Percentiles rank a stretch among this genome's conserved stretches.
Evolutionary conservation across 1,140 invertebrate species (phyloP).

Genomic region (Cydia splendana): DNA sequence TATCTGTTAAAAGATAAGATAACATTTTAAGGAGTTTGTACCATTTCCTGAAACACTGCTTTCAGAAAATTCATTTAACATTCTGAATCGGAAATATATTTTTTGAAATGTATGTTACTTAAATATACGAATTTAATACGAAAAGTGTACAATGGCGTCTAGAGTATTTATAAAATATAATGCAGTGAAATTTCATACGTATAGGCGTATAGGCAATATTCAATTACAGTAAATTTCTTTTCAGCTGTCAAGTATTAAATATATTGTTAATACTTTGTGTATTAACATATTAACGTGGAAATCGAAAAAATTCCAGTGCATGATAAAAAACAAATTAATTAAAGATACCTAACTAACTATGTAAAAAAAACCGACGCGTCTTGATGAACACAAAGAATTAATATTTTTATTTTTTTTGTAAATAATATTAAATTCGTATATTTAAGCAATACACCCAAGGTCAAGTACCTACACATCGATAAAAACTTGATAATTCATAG

Average conservation of each 20-base stretch:
- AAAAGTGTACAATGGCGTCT: not conserved
- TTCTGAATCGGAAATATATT: not conserved
- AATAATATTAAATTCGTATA: conserved; percentile 4
- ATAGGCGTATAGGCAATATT: too few species aligned
- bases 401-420: not conserved
- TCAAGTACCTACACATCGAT: conserved; percentile 24
- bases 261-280: too few species aligned
- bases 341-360: too few species aligned
- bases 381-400: too few species aligned
- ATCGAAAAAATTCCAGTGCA: too few species aligned
- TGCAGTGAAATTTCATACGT: too few species aligned
- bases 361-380: too few species aligned
- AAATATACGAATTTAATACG: not conserved
- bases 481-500: conserved; percentile 66
- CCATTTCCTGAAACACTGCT: not conserved
- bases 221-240: too few species aligned
- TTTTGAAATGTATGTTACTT: conserved; percentile 1
- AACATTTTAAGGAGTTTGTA: not conserved
- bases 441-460: not conserved
- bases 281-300: too few species aligned
- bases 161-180: too few species aligned
- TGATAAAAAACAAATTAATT: too few species aligned
- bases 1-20: not conserved
- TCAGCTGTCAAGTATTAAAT: too few species aligned
- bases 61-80: not conserved